These are phyloP conservation scores for Budorcas taxicolor DNA, from an alignment of 2,113 vertebrate genomes.

Conservation along the genomic window DNA sequence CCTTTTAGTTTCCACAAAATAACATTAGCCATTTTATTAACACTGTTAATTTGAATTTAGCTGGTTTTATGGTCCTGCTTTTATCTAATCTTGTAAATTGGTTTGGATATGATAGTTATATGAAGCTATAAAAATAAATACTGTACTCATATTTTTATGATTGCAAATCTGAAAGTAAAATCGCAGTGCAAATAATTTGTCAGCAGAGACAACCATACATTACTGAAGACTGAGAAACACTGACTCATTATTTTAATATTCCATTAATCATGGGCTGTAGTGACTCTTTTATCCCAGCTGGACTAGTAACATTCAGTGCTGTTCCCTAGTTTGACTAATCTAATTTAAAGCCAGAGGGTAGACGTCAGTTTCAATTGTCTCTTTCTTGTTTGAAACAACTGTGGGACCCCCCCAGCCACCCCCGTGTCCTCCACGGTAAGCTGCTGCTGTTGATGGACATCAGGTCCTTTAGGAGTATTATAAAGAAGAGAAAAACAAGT, in stretches of 20 bases:
- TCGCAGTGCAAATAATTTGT: background rate
- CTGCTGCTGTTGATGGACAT: background rate
- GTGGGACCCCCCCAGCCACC: background rate
- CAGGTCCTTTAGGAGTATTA: background rate
- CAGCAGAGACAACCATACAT: background rate
- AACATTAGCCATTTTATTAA: background rate
- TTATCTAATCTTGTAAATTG: background rate
- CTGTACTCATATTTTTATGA: background rate
- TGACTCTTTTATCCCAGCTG: background rate
- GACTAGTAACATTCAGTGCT: background rate
- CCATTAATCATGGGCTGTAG: background rate
- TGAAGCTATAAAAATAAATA: background rate
- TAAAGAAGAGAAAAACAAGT: background rate
- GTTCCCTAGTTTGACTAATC: background rate
- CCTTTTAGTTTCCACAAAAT: background rate
- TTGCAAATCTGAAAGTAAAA: background rate
- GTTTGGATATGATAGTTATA: background rate
- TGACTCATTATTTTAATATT: background rate
- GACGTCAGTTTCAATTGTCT: background rate
- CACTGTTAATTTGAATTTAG: background rate
- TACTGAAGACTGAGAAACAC: background rate
- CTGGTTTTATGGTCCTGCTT: background rate
- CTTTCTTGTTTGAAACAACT: background rate
- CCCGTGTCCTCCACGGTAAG: rapidly evolving
- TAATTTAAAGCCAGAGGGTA: background rate